Percentiles rank a stretch among this genome's conserved stretches.
Evolutionary conservation across 2,113 vertebrate species (phyloP).

Genomic region (Clupea harengus): DNA sequence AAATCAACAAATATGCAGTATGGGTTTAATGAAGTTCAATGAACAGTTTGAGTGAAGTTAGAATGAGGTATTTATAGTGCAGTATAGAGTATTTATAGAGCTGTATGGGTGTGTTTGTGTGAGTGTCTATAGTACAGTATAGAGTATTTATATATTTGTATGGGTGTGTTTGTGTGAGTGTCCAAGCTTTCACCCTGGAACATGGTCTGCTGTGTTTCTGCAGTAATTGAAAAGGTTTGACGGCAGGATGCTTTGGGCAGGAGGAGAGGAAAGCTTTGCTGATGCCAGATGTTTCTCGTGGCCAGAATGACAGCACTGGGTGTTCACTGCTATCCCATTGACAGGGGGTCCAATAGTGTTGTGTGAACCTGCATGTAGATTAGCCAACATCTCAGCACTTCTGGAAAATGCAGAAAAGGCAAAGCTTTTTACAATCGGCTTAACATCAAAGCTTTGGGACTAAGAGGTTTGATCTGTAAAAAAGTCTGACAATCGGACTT

Average conservation of each 20-base stretch:
- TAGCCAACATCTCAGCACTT: neutral
- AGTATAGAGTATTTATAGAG: neutral
- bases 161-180: conserved; percentile 7
- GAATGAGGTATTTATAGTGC: neutral
- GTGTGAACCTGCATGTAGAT: neutral
- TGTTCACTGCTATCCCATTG: conserved; percentile 12
- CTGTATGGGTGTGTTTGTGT: conserved; percentile 13
- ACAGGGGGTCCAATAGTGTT: conserved; percentile 3
- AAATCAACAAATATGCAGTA: neutral
- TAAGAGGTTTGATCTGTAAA: neutral
- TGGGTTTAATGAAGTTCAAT: neutral
- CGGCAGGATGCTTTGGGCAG: conserved; percentile 9
- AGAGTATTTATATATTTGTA: neutral
- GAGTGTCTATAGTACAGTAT: neutral
- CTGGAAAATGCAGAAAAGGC: neutral
- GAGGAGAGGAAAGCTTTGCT: conserved; percentile 17
- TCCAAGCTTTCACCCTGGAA: conserved; percentile 20
- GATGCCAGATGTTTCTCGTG: conserved; percentile 31
- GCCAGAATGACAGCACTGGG: conserved; percentile 15
- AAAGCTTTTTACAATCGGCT: too few species aligned
- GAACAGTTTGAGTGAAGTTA: neutral
- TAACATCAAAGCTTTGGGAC: neutral
- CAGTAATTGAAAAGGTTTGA: conserved; percentile 49
- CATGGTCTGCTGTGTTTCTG: conserved; percentile 34
- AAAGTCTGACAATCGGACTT: neutral